Evolutionary conservation across 2,797 vertebrate genomes (phyloP).

Genomic region (Danionella dracula): DNA sequence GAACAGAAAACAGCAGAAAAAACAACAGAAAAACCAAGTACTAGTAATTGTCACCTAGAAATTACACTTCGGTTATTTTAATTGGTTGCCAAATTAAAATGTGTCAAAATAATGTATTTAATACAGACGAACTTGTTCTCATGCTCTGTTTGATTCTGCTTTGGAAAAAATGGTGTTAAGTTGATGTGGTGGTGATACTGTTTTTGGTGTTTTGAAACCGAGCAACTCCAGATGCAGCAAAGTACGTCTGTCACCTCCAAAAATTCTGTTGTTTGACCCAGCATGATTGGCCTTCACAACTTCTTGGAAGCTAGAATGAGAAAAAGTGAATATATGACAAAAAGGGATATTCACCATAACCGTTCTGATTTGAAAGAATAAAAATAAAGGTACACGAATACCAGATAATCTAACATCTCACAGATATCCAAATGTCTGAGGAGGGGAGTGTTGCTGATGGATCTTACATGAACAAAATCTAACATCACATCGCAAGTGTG

Average conservation of each 20-base stretch:
- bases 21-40: no score
- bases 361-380: no score
- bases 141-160: background rate
- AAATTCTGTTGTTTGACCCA: slow-evolving; percentile 1
- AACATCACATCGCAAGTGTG: no score
- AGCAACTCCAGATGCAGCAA: slow-evolving; percentile 14
- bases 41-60: background rate
- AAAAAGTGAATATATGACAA: background rate
- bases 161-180: background rate
- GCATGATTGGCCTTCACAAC: background rate
- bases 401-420: no score
- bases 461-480: no score
- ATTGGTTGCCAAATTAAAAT: slow-evolving; percentile 17
- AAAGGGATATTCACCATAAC: no score
- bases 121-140: background rate
- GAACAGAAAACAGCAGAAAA: background rate
- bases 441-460: no score
- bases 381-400: no score
- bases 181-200: background rate
- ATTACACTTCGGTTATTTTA: background rate
- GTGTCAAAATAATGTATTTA: slow-evolving; percentile 1
- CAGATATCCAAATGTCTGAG: no score
- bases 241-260: background rate
- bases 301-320: background rate
- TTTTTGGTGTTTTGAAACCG: background rate